Evolutionary conservation across 2,113 vertebrate genomes (phyloP).

Genomic region (Anarrhichthys ocellatus): DNA sequence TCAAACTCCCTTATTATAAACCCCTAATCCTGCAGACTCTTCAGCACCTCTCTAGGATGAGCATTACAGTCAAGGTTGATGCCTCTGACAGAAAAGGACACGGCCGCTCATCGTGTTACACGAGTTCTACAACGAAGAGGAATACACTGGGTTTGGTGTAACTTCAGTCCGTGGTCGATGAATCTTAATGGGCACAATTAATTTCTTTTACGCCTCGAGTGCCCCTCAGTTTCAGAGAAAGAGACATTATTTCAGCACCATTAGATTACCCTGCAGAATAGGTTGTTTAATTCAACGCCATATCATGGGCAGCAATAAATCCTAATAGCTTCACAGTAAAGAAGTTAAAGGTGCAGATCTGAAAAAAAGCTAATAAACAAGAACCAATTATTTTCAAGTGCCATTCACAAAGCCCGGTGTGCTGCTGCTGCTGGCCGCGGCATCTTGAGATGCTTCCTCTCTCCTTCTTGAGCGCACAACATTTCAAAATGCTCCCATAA

Average conservation of each 20-base stretch:
- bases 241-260: slow-evolving; percentile 80
- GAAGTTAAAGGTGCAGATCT: slow-evolving; percentile 72
- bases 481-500: slow-evolving; percentile 53
- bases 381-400: slow-evolving; percentile 77
- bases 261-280: slow-evolving; percentile 75
- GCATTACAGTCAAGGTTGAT: slow-evolving; percentile 57
- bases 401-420: slow-evolving; percentile 34
- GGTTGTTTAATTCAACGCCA: slow-evolving; percentile 72
- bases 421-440: slow-evolving; percentile 28
- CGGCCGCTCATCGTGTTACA: slow-evolving; percentile 38
- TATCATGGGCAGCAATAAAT: slow-evolving; percentile 73
- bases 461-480: slow-evolving; percentile 30
- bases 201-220: slow-evolving; percentile 78
- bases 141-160: slow-evolving; percentile 62
- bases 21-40: slow-evolving; percentile 47
- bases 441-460: slow-evolving; percentile 42
- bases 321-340: slow-evolving; percentile 70
- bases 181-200: slow-evolving; percentile 82
- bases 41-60: slow-evolving; percentile 17
- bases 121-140: slow-evolving; percentile 36
- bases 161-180: slow-evolving; percentile 71
- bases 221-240: slow-evolving; percentile 69
- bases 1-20: slow-evolving; percentile 51
- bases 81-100: slow-evolving; percentile 69
- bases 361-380: slow-evolving; percentile 71